Percentiles rank a stretch among this genome's conserved stretches.
Evolutionary conservation across 2,113 vertebrate genomes (phyloP).

Genomic region (Cyphotilapia sp.): DNA sequence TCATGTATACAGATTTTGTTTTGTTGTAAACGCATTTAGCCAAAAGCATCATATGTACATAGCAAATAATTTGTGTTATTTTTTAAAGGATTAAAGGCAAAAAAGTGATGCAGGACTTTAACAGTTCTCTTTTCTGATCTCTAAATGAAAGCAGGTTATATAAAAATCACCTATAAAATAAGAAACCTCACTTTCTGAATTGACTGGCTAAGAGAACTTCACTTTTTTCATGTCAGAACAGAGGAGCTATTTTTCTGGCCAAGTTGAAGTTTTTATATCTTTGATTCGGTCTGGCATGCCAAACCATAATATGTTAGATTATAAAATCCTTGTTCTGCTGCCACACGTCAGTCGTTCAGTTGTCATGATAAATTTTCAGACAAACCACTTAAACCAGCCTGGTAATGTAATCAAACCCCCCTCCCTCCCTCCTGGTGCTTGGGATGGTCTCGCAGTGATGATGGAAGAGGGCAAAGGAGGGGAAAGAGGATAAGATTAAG

Average conservation of each 20-base stretch:
- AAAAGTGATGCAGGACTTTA: neutral
- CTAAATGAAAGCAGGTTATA: neutral
- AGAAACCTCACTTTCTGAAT: neutral
- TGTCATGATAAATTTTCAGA: neutral
- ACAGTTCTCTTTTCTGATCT: neutral
- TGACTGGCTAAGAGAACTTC: neutral
- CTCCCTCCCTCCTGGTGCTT: neutral
- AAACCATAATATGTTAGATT: conserved; percentile 7
- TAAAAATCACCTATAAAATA: neutral
- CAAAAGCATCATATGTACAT: neutral
- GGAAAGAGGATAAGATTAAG: neutral
- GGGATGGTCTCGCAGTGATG: neutral
- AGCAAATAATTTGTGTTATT: neutral
- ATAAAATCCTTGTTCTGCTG: conserved; percentile 4
- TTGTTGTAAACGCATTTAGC: neutral
- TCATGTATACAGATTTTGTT: neutral
- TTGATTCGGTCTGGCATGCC: neutral
- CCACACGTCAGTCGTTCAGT: conserved; percentile 7
- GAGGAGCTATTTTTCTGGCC: neutral
- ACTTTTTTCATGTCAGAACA: neutral
- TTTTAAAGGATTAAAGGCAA: neutral
- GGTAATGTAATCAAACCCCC: conserved; percentile 27
- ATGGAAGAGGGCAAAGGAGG: neutral
- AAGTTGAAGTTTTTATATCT: neutral
- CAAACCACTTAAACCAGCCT: conserved; percentile 15